Conservation (phyloP, 53 echinoderm and acorn worm genomes). For the Echinometra lucunter region DNA sequence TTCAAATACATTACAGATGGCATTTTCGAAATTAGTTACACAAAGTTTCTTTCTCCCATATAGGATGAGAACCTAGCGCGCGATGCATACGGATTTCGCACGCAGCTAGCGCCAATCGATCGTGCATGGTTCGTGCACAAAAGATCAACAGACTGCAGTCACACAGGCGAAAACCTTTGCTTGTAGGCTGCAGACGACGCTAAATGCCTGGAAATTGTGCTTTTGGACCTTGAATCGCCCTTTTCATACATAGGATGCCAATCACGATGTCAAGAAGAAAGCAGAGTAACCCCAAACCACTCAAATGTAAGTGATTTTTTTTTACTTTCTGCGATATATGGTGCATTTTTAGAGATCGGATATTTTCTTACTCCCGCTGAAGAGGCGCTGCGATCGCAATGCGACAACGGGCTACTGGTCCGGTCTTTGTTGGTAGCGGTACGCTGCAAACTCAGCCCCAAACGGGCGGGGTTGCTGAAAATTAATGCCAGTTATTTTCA, state of each 20-base stretch:
- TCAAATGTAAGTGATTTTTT: conserved; percentile 46
- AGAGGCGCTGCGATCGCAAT: background rate
- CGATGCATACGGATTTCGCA: too few relatives aligned
- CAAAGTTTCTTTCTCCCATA: too few relatives aligned
- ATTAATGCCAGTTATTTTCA: background rate
- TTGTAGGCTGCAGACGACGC: conserved; percentile 15
- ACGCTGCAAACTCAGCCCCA: background rate
- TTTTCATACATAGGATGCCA: conserved; percentile 36
- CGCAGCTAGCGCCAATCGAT: too few relatives aligned
- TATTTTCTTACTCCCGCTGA: background rate
- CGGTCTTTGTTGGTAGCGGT: conserved; percentile 49
- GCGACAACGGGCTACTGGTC: background rate
- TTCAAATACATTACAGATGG: too few relatives aligned
- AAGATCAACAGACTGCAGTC: too few relatives aligned
- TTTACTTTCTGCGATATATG: background rate
- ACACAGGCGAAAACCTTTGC: background rate
- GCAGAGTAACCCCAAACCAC: conserved; percentile 62
- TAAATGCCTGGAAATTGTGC: background rate
- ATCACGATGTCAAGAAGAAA: conserved; percentile 63
- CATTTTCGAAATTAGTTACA: too few relatives aligned
- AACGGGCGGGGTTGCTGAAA: background rate
- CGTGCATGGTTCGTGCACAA: too few relatives aligned
- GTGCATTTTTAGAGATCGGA: background rate
- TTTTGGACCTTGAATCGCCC: conserved; percentile 7
- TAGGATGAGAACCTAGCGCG: too few relatives aligned